Conservation (phyloP, 1,140 invertebrate species). For the Tetraneura akinire region DNA sequence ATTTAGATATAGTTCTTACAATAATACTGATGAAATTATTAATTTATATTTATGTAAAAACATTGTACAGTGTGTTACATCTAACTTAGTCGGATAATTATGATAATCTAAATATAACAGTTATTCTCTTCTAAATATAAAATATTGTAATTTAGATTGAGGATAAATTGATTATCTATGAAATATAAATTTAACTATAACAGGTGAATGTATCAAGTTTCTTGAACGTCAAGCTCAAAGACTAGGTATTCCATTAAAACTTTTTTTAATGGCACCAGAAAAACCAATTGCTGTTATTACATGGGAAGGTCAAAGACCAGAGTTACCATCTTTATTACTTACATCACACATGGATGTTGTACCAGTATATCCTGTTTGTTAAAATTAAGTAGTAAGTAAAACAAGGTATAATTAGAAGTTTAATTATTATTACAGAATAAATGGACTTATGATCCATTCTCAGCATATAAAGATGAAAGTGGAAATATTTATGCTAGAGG, state of each 20-base stretch:
- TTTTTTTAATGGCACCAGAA: slow-evolving; percentile 63
- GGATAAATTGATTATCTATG: too few species aligned
- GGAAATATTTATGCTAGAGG: slow-evolving; percentile 83
- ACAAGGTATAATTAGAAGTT: background rate
- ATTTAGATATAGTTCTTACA: too few species aligned
- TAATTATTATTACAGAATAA: slow-evolving; percentile 63
- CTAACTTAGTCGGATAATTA: too few species aligned
- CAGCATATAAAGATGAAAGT: slow-evolving; percentile 72
- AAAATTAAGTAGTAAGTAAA: background rate
- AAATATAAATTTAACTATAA: slow-evolving; percentile 56
- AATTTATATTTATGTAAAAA: too few species aligned
- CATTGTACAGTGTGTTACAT: too few species aligned
- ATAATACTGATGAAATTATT: too few species aligned
- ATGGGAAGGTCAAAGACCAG: slow-evolving; percentile 73
- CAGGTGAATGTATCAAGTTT: slow-evolving; percentile 74
- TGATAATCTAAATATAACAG: too few species aligned
- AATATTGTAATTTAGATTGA: too few species aligned
- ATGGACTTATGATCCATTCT: slow-evolving; percentile 82
- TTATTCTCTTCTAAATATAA: too few species aligned
- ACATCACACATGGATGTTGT: slow-evolving; percentile 97
- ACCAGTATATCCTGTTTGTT: slow-evolving; percentile 78
- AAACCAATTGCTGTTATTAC: slow-evolving; percentile 85
- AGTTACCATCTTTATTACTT: slow-evolving; percentile 73
- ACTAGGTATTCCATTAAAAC: slow-evolving; percentile 66
- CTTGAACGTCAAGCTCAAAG: slow-evolving; percentile 69